Percentiles rank a stretch among this genome's conserved stretches.
Evolutionary conservation across 2,888 invertebrate species (phyloP).

Genomic region (Tetrapedia diversipes): DNA sequence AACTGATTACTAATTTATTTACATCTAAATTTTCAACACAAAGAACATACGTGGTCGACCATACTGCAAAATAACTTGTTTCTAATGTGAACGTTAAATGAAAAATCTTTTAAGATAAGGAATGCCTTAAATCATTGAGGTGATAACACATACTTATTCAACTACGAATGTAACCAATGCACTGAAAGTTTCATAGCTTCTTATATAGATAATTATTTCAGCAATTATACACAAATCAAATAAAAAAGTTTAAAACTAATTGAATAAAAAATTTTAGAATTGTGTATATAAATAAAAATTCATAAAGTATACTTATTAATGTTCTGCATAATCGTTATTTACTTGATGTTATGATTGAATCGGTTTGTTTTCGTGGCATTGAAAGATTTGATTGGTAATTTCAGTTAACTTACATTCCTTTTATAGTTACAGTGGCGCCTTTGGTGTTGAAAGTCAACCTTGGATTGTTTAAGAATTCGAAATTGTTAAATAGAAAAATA

Average conservation of each 20-base stretch:
- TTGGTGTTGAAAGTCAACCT: conserved; percentile 19
- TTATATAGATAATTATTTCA: conserved; percentile 20
- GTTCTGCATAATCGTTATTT: background rate
- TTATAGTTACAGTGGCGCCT: conserved; percentile 24
- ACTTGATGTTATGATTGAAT: background rate
- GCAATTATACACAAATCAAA: conserved; percentile 27
- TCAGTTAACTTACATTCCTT: conserved; percentile 22
- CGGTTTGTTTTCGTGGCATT: background rate
- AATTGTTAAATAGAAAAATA: conserved; percentile 9
- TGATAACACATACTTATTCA: conserved; percentile 71
- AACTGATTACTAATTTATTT: conserved; percentile 20
- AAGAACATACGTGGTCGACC: conserved; percentile 1
- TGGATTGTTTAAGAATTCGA: conserved; percentile 8
- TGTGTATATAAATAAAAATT: background rate
- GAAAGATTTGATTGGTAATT: conserved; percentile 18
- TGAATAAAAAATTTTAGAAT: background rate
- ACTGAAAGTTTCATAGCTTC: conserved; percentile 12
- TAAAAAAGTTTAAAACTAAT: conserved; percentile 9
- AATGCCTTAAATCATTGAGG: conserved; percentile 71
- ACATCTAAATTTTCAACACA: conserved; percentile 20
- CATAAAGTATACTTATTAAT: background rate
- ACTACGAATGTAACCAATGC: conserved; percentile 46
- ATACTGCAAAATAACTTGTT: conserved; percentile 42
- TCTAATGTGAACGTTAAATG: conserved; percentile 42
- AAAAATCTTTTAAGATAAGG: conserved; percentile 70